These are phyloP conservation scores for Eremophila alpestris DNA, from an alignment of 2,797 vertebrate genomes.

Conservation along the genomic window DNA sequence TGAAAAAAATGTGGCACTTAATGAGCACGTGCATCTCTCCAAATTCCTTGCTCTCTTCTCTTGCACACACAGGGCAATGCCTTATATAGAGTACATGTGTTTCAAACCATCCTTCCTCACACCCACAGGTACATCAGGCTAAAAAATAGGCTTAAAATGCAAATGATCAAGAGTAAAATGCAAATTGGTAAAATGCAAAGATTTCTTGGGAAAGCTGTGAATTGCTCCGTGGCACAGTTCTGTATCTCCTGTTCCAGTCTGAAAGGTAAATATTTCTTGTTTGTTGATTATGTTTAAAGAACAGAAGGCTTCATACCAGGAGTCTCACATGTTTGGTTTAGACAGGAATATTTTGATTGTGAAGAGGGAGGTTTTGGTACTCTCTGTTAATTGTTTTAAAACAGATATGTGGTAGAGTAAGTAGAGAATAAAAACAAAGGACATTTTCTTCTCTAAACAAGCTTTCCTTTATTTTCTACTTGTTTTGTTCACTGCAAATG, in stretches of 20 bases:
- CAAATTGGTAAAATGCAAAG: not conserved
- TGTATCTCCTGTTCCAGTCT: not conserved
- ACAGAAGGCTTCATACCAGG: slow-evolving; percentile 1
- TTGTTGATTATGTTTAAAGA: not conserved
- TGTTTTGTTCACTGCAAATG: not conserved
- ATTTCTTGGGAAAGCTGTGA: not conserved
- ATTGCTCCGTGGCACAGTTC: not conserved
- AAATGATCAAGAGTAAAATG: not conserved
- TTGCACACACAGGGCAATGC: not conserved
- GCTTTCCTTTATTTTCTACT: not conserved
- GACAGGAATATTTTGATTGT: not conserved
- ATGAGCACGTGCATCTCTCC: fast-evolving
- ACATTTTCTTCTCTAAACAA: not conserved
- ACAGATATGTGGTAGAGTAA: not conserved
- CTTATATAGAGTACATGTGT: fast-evolving
- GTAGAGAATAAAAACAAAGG: not conserved
- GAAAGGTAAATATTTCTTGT: slow-evolving; percentile 31
- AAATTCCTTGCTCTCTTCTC: not conserved
- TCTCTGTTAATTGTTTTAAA: slow-evolving; percentile 28
- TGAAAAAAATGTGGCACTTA: not conserved
- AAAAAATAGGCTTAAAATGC: not conserved
- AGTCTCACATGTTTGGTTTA: not conserved
- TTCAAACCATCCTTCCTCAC: not conserved
- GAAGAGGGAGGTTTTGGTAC: not conserved
- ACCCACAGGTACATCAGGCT: not conserved